Base-by-base conservation (phyloP, 1,140 invertebrate species). In the Probaryconus sp. region DNA sequence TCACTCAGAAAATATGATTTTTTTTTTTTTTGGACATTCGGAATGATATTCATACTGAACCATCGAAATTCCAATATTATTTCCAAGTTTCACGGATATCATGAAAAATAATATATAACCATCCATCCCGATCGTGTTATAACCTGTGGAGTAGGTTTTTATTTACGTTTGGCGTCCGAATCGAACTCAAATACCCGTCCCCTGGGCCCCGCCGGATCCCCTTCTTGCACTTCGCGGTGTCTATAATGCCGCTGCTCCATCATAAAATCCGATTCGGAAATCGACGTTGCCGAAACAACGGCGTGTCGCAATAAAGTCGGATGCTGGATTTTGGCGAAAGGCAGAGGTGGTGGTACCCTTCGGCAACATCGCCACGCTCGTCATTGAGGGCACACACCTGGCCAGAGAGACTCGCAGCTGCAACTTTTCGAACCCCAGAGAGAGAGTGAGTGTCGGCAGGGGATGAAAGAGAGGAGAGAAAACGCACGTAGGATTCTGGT, bases 381-480 rank as follows among this genome's bases (percentile, higher is more conserved):
- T 60, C 64, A 73, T 67, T 71, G 77, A 80, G 79, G 81, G 77
- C 76, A 77, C 82, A 83, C 86, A 87, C 86, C 85, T 87, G 86
- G 86, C 77, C 79, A n/a, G n/a, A n/a, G 76, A 78, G 79, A 71
- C 56, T 74, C 77, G 81, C 83, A 84, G 85, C 83, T 86, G 86
- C 86, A 82, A 64, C 2, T 11, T 75, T 68, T 53, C 78, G 72
- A 80, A 79, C 82, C 81, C 81, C 81, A 71, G 76, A n/a, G n/a
- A n/a, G n/a, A n/a, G n/a, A n/a, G n/a, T n/a, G n/a, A 72, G 42
- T 58, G 48, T 74, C 68, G 78, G 58, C 79, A 83, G 81, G 82
- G 85, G 85, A 86, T 86, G 84, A 85, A 84, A 83, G 74, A 73
- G 80, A 79, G 79, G 64, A 75, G 74, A 77, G 76, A 74, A 77